These are phyloP conservation scores for Liparis tanakae DNA, from an alignment of 2,797 vertebrate species.

Conservation along the genomic window DNA sequence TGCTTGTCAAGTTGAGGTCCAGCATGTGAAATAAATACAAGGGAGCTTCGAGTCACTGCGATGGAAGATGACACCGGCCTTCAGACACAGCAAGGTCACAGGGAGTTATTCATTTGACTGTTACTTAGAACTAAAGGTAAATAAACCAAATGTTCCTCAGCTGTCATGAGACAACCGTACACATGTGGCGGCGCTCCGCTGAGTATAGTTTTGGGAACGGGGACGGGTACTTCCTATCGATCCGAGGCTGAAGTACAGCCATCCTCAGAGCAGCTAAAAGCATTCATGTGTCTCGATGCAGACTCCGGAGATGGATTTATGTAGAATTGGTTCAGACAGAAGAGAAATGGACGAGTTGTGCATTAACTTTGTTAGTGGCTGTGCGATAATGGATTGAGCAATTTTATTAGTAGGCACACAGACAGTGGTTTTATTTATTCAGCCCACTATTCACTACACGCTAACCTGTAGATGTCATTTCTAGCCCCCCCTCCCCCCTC, in stretches of 20 bases:
- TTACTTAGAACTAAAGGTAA: slow-evolving; percentile 18
- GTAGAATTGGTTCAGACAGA: slow-evolving; percentile 77
- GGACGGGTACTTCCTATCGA: slow-evolving; percentile 78
- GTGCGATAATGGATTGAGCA: slow-evolving; percentile 59
- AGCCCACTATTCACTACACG: slow-evolving; percentile 20
- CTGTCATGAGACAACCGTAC: slow-evolving; percentile 32
- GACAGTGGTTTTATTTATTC: slow-evolving; percentile 43
- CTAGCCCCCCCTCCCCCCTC: background rate
- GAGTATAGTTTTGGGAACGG: slow-evolving; percentile 60
- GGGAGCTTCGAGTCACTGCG: slow-evolving; percentile 11
- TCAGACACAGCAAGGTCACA: slow-evolving; percentile 51
- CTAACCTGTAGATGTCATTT: slow-evolving; percentile 10
- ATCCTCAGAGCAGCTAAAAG: slow-evolving; percentile 75
- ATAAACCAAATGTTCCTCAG: slow-evolving; percentile 25
- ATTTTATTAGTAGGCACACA: slow-evolving; percentile 56
- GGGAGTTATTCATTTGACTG: slow-evolving; percentile 35
- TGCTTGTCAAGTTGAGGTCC: slow-evolving; percentile 38
- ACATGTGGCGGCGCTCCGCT: slow-evolving; percentile 23
- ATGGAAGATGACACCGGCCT: slow-evolving; percentile 39
- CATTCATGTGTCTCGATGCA: slow-evolving; percentile 71
- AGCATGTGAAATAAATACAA: slow-evolving; percentile 22
- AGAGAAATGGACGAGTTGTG: slow-evolving; percentile 67
- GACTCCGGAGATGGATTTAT: slow-evolving; percentile 63
- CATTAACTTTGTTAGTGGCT: slow-evolving; percentile 39
- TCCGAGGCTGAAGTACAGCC: slow-evolving; percentile 71